These are phyloP conservation scores for Apamea anceps DNA, from an alignment of 2,888 invertebrate species.

Conservation along the genomic window DNA sequence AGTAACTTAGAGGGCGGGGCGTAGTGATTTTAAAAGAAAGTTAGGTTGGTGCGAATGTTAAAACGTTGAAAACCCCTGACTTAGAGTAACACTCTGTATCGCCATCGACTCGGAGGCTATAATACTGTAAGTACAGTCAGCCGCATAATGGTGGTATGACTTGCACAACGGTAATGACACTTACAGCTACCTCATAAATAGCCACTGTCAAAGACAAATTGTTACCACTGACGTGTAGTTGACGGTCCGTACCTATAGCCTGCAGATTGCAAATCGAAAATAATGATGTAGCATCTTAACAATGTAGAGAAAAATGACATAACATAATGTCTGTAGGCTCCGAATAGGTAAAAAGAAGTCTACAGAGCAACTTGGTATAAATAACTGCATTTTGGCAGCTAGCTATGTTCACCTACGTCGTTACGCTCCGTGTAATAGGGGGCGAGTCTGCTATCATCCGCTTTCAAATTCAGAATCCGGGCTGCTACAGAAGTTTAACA, in stretches of 20 bases:
- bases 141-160: background rate
- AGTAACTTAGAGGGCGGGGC: background rate
- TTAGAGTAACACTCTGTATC: background rate
- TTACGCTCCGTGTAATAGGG: background rate
- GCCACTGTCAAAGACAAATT: background rate
- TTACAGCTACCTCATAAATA: background rate
- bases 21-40: background rate
- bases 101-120: background rate
- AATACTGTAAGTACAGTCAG: background rate
- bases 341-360: background rate
- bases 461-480: background rate
- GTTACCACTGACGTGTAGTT: background rate
- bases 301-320: background rate
- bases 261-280: background rate
- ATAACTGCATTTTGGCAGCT: background rate
- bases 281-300: background rate
- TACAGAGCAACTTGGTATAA: background rate
- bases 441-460: background rate
- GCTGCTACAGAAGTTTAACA: background rate
- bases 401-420: background rate
- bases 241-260: background rate
- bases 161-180: background rate
- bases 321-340: background rate
- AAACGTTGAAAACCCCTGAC: background rate
- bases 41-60: too few relatives aligned